Percentiles rank a stretch among this genome's conserved stretches.
phyloP scores from a whole-genome alignment of 2,113 vertebrate species.

The Dromaius novaehollandiae region DNA sequence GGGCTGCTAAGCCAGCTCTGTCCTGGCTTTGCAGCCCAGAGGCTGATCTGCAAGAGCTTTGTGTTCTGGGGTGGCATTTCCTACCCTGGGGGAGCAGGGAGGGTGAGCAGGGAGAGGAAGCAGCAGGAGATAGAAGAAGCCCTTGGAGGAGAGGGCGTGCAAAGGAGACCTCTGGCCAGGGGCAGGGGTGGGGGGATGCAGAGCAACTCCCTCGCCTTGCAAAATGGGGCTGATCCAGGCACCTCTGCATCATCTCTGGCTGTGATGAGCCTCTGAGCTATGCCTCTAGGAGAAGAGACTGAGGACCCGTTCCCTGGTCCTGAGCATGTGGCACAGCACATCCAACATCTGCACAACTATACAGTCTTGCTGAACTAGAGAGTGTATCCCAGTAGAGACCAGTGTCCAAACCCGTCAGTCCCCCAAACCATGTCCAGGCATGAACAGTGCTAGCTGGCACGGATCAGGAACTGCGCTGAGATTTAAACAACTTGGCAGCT shows the following conservation, averaged over 20 bases:
- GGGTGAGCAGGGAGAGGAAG: background rate
- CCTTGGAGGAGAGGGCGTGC: background rate
- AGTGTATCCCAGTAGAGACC: background rate
- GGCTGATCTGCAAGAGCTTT: background rate
- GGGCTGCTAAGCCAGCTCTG: background rate
- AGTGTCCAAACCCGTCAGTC: background rate
- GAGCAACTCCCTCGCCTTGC: background rate
- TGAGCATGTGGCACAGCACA: rapidly evolving
- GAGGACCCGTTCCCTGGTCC: background rate
- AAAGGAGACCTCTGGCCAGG: background rate
- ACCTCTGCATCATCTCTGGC: background rate
- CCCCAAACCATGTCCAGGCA: background rate
- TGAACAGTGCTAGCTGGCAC: background rate
- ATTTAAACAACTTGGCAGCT: background rate
- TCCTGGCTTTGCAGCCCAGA: background rate
- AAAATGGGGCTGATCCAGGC: background rate
- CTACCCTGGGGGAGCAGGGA: background rate
- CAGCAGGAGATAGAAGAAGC: rapidly evolving
- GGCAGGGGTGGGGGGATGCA: rapidly evolving
- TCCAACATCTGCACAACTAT: background rate
- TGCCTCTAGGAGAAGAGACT: background rate
- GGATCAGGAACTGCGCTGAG: rapidly evolving
- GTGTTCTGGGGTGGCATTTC: background rate
- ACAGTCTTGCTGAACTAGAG: background rate
- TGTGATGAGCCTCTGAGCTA: too few species aligned